Conservation (phyloP, 2,113 vertebrate genomes). For the Nestor notabilis region DNA sequence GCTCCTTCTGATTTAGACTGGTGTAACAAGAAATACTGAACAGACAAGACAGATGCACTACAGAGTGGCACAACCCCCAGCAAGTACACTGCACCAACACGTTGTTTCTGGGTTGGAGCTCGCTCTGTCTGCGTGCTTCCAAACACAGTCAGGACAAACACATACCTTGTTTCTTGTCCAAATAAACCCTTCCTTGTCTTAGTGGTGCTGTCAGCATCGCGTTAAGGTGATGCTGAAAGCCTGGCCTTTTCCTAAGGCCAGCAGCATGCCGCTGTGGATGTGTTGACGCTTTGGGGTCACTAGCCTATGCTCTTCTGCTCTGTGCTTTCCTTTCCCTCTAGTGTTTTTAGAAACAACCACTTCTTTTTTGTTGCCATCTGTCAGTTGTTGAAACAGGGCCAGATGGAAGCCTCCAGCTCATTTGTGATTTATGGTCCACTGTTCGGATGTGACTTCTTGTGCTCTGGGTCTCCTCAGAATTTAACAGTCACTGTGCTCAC, state of each 20-base stretch:
- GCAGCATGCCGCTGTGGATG: accelerated
- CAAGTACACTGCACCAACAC: background rate
- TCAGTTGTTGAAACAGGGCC: background rate
- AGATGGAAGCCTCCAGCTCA: background rate
- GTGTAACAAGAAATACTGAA: background rate
- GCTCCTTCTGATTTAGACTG: background rate
- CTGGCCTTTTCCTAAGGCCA: background rate
- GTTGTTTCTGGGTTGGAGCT: background rate
- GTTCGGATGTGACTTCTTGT: background rate
- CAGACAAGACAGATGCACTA: background rate
- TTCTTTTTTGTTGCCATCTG: background rate
- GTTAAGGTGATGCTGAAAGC: background rate
- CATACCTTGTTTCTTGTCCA: background rate
- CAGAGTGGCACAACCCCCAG: background rate
- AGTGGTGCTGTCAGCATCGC: accelerated
- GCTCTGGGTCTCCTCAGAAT: background rate
- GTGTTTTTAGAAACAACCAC: background rate
- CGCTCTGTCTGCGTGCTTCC: accelerated
- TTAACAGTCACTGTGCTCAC: background rate
- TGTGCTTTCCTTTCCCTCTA: background rate
- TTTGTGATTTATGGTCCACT: background rate
- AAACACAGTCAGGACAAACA: background rate
- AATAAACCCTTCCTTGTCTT: background rate
- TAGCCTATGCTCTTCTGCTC: accelerated
- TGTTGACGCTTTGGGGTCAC: background rate